A percentile compares a stretch with the other conserved stretches of the same genome.
These are phyloP conservation scores for Lasioglossum calceatum DNA, from an alignment of 2,888 invertebrate genomes.

Conservation along the genomic window DNA sequence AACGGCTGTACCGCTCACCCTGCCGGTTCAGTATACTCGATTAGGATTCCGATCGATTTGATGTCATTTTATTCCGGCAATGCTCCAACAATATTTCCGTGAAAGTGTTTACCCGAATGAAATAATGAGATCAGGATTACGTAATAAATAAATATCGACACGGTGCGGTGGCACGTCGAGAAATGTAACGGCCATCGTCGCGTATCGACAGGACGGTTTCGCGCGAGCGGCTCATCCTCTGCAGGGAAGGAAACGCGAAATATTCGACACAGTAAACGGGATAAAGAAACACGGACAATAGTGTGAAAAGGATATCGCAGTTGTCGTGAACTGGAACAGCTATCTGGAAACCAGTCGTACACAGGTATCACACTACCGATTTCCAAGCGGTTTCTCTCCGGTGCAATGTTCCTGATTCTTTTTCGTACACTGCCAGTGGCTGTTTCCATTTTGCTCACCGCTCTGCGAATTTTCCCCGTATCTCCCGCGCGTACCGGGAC, in stretches of 20 bases:
- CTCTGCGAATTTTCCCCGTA: not conserved
- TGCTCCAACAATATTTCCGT: not conserved
- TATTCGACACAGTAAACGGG: not conserved
- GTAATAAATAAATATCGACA: not conserved
- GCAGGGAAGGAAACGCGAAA: not conserved
- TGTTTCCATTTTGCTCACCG: not conserved
- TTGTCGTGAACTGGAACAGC: constrained; percentile 9
- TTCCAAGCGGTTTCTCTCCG: not conserved
- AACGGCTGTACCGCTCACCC: not conserved
- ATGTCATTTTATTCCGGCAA: not conserved
- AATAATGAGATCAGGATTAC: not conserved
- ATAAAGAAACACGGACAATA: not conserved
- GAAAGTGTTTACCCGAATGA: not conserved
- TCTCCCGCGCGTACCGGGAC: not conserved
- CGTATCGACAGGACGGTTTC: not conserved
- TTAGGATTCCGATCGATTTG: not conserved
- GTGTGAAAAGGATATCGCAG: constrained; percentile 5
- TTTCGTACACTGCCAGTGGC: not conserved
- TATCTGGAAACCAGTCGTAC: not conserved
- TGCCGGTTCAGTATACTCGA: not conserved
- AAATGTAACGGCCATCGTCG: not conserved
- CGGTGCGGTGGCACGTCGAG: not conserved
- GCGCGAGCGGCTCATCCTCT: not conserved
- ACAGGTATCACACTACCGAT: not conserved
- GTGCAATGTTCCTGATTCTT: not conserved